A percentile compares a stretch with the other conserved stretches of the same genome.
phyloP scores from a whole-genome alignment of 2,888 invertebrate species.

The Callyntrura guangdongensis region DNA sequence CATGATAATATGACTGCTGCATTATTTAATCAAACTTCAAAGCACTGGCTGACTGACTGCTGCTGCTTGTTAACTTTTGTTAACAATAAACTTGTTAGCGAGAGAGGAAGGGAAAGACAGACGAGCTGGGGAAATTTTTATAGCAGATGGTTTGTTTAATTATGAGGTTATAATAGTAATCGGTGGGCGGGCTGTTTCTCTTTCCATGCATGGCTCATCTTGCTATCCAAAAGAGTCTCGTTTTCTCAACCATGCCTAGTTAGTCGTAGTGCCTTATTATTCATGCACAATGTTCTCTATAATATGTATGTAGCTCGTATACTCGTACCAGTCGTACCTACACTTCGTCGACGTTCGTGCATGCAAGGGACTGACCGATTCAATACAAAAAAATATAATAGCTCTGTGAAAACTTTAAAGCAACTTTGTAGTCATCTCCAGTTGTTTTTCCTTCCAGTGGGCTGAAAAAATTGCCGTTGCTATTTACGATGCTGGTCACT shows the following conservation, averaged over 20 bases:
- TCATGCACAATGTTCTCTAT: too few species aligned
- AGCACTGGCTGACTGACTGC: constrained; percentile 37
- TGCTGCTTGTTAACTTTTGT: constrained; percentile 58
- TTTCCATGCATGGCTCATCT: constrained; percentile 65
- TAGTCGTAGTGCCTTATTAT: background rate
- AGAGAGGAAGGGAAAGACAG: background rate
- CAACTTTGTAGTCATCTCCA: constrained; percentile 42
- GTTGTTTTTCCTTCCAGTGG: constrained; percentile 51
- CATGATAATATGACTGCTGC: constrained; percentile 44
- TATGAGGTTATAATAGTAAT: constrained; percentile 80
- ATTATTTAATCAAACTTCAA: constrained; percentile 69
- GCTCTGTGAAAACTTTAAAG: too few species aligned
- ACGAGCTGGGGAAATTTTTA: constrained; percentile 60
- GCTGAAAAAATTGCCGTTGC: background rate
- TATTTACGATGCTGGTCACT: background rate
- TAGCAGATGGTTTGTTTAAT: constrained; percentile 82
- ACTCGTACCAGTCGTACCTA: too few species aligned
- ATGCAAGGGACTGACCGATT: too few species aligned
- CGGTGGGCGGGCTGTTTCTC: constrained; percentile 73
- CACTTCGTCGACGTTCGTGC: too few species aligned
- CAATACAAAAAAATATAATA: too few species aligned
- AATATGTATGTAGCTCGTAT: too few species aligned
- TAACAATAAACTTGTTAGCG: constrained; percentile 71
- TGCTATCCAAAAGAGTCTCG: constrained; percentile 42
- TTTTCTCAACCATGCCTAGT: constrained; percentile 4